These are phyloP conservation scores for Phyto melanocephala DNA, from an alignment of 2,888 invertebrate genomes.

Conservation along the genomic window DNA sequence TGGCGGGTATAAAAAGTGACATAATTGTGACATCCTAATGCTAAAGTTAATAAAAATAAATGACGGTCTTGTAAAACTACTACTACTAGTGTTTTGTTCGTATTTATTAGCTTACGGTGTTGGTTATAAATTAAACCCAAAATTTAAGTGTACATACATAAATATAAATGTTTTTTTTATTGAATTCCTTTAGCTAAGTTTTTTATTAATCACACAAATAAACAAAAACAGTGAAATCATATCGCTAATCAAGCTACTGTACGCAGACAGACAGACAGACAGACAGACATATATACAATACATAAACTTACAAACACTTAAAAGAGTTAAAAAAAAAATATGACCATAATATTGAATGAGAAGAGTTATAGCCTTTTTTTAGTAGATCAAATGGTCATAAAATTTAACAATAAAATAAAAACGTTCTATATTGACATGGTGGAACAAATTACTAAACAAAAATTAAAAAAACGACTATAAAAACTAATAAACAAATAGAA, in stretches of 20 bases:
- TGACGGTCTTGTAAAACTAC: conserved; percentile 16
- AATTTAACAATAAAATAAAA: conserved; percentile 48
- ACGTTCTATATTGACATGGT: conserved; percentile 17
- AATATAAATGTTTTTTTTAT: not conserved
- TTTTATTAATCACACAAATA: conserved; percentile 9
- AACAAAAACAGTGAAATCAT: conserved; percentile 50
- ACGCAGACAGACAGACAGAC: not conserved
- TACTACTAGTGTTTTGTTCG: not conserved
- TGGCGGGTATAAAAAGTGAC: no score
- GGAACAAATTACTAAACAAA: conserved; percentile 28
- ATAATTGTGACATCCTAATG: not conserved
- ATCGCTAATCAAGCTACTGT: conserved; percentile 54
- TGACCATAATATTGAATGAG: not conserved
- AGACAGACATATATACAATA: not conserved
- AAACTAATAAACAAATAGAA: not conserved
- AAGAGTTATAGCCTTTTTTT: conserved; percentile 51
- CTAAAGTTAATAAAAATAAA: not conserved
- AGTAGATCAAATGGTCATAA: conserved; percentile 51
- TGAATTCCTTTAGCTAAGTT: conserved; percentile 8
- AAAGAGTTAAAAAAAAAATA: not conserved
- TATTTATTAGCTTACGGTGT: not conserved
- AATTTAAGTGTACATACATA: no score
- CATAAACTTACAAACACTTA: not conserved
- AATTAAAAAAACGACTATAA: not conserved
- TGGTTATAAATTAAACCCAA: conserved; percentile 7